Conservation (phyloP, 2,888 invertebrate genomes). For the Tinea semifulvella region DNA sequence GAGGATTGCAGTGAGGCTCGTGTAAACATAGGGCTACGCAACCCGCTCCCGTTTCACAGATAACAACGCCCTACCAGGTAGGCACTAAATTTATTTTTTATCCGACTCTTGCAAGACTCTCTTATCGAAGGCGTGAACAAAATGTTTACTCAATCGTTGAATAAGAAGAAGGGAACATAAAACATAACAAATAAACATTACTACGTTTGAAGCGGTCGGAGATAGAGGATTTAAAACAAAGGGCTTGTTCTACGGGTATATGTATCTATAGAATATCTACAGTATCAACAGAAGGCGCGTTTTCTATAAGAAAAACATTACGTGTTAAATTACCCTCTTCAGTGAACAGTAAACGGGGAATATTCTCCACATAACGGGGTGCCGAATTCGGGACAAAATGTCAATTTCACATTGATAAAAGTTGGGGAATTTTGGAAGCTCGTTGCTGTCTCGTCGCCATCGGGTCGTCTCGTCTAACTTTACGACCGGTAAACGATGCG, state of each 20-base stretch:
- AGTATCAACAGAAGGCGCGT: not conserved
- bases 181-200: not conserved
- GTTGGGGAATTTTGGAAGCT: not conserved
- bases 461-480: slow-evolving; percentile 29
- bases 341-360: not conserved
- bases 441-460: slow-evolving; percentile 24
- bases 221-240: not conserved
- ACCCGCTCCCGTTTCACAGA: slow-evolving; percentile 30
- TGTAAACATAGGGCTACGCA: slow-evolving; percentile 41
- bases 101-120: slow-evolving; percentile 36
- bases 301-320: too few relatives aligned
- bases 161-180: slow-evolving; percentile 3
- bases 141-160: slow-evolving; percentile 15
- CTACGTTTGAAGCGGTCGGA: not conserved
- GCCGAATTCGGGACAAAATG: slow-evolving; percentile 3
- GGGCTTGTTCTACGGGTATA: too few relatives aligned
- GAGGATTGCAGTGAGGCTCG: slow-evolving; percentile 46
- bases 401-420: slow-evolving; percentile 8
- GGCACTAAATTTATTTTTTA: slow-evolving; percentile 54
- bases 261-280: too few relatives aligned
- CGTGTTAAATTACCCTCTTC: too few relatives aligned
- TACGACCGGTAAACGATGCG: slow-evolving; percentile 48
- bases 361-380: slow-evolving; percentile 3
- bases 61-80: slow-evolving; percentile 37
- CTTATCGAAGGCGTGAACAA: slow-evolving; percentile 28